Percentiles rank a stretch among this genome's conserved stretches.
phyloP scores from a whole-genome alignment of 1,140 invertebrate species.

The Mizuhopecten yessoensis region DNA sequence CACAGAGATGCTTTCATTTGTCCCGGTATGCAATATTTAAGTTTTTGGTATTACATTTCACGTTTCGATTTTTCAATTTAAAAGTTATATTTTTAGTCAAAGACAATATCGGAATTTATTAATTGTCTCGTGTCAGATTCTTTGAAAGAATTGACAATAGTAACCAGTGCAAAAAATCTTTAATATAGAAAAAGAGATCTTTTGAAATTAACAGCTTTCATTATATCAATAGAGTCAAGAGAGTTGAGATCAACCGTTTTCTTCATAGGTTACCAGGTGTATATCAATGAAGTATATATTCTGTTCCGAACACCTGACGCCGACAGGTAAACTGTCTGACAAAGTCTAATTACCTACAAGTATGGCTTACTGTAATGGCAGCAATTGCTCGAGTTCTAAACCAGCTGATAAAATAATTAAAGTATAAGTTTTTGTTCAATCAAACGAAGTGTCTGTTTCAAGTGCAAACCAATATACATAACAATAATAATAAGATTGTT shows the following conservation, averaged over 20 bases:
- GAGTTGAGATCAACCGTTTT: slow-evolving; percentile 28
- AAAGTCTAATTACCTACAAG: not conserved
- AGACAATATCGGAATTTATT: slow-evolving; percentile 28
- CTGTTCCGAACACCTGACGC: slow-evolving; percentile 21
- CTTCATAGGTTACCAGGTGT: slow-evolving; percentile 28
- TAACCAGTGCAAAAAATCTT: not conserved
- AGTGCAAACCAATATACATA: slow-evolving; percentile 22
- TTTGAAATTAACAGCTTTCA: not conserved
- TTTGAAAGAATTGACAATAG: not conserved
- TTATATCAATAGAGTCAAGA: slow-evolving; percentile 4
- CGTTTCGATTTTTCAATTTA: not conserved
- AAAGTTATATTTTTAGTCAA: not conserved
- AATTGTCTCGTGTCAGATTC: not conserved
- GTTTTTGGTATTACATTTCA: too few relatives aligned
- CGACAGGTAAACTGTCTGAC: slow-evolving; percentile 9
- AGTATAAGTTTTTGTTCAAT: slow-evolving; percentile 39
- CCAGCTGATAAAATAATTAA: slow-evolving; percentile 35
- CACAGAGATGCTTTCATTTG: too few relatives aligned
- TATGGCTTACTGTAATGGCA: not conserved
- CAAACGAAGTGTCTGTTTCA: slow-evolving; percentile 10
- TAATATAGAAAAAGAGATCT: not conserved
- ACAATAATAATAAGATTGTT: not conserved
- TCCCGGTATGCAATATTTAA: too few relatives aligned
- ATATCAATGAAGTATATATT: slow-evolving; percentile 21
- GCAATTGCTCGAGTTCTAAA: slow-evolving; percentile 18